Conservation (phyloP, 2,113 vertebrate genomes). For the Phainopepla nitens region DNA sequence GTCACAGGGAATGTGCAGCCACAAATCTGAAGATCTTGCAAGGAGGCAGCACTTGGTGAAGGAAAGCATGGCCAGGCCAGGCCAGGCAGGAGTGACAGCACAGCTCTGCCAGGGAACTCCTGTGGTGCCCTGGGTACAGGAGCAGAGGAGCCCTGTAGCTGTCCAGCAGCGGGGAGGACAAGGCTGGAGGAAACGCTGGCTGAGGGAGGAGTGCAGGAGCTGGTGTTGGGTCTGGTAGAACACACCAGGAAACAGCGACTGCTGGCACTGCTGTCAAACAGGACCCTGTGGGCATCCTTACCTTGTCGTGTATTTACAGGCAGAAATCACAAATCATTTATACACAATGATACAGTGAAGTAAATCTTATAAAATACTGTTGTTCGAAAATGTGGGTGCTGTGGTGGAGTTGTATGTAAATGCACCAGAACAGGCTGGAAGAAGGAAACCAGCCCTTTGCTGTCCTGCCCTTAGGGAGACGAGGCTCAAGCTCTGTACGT, state of each 20-base stretch:
- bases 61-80: rapidly evolving
- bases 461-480: rapidly evolving
- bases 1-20: not conserved
- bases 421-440: not conserved
- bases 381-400: not conserved
- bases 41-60: not conserved
- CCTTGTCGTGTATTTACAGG: not conserved
- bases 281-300: rapidly evolving
- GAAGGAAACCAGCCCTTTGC: not conserved
- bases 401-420: not conserved
- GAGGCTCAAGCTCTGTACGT: rapidly evolving
- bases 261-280: not conserved
- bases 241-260: rapidly evolving
- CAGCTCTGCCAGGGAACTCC: rapidly evolving
- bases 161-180: rapidly evolving
- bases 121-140: rapidly evolving
- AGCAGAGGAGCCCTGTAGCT: not conserved
- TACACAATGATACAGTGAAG: not conserved
- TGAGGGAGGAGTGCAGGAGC: not conserved
- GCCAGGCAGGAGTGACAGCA: not conserved
- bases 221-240: not conserved
- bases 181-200: rapidly evolving
- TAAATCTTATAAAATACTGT: not conserved
- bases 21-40: not conserved
- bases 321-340: not conserved